These are phyloP conservation scores for Craniophora ligustri DNA, from an alignment of 2,888 invertebrate genomes.

Conservation along the genomic window DNA sequence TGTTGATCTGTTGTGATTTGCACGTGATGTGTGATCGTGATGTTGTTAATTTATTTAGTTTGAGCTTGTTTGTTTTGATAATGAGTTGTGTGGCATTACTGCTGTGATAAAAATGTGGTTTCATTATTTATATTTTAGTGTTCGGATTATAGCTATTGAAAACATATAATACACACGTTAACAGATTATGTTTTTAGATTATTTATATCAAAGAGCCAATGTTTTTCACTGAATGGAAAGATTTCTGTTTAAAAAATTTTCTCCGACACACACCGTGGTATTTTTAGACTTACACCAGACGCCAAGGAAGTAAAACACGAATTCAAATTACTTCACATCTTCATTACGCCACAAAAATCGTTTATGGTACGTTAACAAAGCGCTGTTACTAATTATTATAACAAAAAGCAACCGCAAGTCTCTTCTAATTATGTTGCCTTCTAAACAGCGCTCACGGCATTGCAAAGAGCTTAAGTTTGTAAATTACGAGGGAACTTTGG, in stretches of 20 bases:
- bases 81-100: neutral
- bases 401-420: slow-evolving; percentile 39
- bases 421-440: slow-evolving; percentile 45
- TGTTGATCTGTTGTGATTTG: slow-evolving; percentile 16
- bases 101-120: neutral
- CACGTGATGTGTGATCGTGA: slow-evolving; percentile 8
- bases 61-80: neutral
- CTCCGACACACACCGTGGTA: too few relatives aligned
- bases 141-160: neutral
- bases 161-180: too few relatives aligned
- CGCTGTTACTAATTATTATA: slow-evolving; percentile 34
- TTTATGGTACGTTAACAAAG: slow-evolving; percentile 23
- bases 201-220: too few relatives aligned
- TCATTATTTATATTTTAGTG: neutral
- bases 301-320: neutral
- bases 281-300: neutral
- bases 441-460: slow-evolving; percentile 24
- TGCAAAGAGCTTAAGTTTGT: slow-evolving; percentile 50
- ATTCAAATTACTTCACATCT: neutral
- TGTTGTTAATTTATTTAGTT: neutral
- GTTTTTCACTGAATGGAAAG: too few relatives aligned
- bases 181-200: too few relatives aligned
- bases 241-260: too few relatives aligned
- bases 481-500: slow-evolving; percentile 53
- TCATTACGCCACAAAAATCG: slow-evolving; percentile 14